Evolutionary conservation across 2,888 invertebrate genomes (phyloP), one percentile per base, ranked within the genome.

Genomic region (Heteropelma amictum): DNA sequence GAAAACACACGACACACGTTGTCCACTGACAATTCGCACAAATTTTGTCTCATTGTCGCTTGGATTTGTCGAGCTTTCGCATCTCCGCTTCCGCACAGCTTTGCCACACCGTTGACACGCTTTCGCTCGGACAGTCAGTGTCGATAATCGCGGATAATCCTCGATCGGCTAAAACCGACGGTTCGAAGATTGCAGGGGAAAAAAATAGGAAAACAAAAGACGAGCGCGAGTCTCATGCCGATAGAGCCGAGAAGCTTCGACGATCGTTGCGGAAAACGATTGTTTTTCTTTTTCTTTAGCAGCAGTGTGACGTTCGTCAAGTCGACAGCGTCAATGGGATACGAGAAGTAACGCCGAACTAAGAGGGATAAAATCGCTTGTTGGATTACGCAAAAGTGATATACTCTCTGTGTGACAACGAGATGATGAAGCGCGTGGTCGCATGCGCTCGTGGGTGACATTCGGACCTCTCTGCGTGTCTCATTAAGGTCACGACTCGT

Each of bases 1-100:
- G 64, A 60, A 23, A 45, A 33, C 23, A 33, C 33, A 67, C 65
- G 42, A 26, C 6, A 33, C 19, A 42, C 64, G 19, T 42, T 42
- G 17, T 6, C 49, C 12, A 54, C 47, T 56, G 38, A 56, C 42
- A 17, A 42, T 0, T 10, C 42, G 38, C 12, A 7, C 23, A 30
- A 28, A 42, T 47, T 72, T 51, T 30, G n/a, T 14, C 5, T 60
- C 42, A 14, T 26, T 53, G 23, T 33, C 19, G 3, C 2, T 53
- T 70, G 45, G 35, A 21, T 61, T 10, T 2, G 6, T 8, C 19
- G 19, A 14, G 23, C 19, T 28, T 45, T 35, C 19, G 14, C 21
- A 42, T 21, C 26, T 17, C 26, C n/a, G n/a, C n/a, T n/a, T n/a
- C n/a, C n/a, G 14, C 12, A 35, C 54, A 14, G 40, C 42, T 28